A percentile compares a stretch with the other conserved stretches of the same genome.
Evolutionary conservation across 2,113 vertebrate species (phyloP).

Genomic region (Microtus pennsylvanicus): DNA sequence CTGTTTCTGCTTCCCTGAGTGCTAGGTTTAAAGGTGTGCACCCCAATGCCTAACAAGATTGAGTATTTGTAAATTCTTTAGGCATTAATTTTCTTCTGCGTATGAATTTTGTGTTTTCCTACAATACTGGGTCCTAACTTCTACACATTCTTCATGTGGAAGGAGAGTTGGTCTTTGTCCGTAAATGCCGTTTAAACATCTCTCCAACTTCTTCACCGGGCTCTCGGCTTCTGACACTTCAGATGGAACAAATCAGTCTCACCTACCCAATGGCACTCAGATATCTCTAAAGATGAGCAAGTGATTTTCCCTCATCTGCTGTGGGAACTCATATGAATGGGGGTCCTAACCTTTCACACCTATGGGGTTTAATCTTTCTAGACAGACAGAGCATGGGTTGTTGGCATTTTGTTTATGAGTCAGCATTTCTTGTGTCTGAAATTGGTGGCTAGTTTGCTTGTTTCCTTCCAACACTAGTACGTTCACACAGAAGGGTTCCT

Average conservation of each 20-base stretch:
- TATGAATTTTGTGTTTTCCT: slow-evolving; percentile 22
- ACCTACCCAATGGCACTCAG: slow-evolving; percentile 17
- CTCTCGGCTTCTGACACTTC: background rate
- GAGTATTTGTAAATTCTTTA: slow-evolving; percentile 19
- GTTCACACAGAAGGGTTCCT: slow-evolving; percentile 7
- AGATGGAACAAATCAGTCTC: background rate
- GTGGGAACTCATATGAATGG: slow-evolving; percentile 28
- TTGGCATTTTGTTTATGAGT: background rate
- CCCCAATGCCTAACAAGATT: background rate
- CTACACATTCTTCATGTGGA: background rate
- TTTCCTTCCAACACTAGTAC: background rate
- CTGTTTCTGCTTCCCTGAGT: background rate
- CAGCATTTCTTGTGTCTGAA: slow-evolving; percentile 45
- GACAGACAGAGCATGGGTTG: background rate
- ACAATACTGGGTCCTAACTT: background rate
- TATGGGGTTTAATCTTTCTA: background rate
- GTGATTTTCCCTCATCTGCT: slow-evolving; percentile 50
- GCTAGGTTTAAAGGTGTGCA: background rate
- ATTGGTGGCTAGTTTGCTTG: background rate
- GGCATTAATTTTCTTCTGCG: slow-evolving; percentile 3
- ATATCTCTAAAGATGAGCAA: background rate
- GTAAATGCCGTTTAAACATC: background rate
- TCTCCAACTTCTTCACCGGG: background rate
- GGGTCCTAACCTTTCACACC: slow-evolving; percentile 17
- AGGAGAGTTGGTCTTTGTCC: background rate